Evolutionary conservation across 1,140 invertebrate species (phyloP).

Genomic region (Eumeta japonica): DNA sequence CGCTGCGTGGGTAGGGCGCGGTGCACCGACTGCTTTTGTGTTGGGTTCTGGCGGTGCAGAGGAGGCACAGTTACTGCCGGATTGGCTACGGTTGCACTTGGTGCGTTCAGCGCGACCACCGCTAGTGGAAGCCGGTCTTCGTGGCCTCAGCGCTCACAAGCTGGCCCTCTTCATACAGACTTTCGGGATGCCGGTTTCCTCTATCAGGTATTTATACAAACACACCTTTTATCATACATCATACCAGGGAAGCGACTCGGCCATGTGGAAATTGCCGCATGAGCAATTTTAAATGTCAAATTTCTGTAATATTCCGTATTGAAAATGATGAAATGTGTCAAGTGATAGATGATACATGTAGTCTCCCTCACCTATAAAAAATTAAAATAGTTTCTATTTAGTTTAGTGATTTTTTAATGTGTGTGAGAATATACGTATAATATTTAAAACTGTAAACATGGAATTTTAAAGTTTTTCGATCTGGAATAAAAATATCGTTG

Average conservation of each 20-base stretch:
- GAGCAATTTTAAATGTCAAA: no score
- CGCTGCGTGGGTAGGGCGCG: conserved; percentile 74
- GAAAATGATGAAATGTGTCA: no score
- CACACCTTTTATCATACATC: neutral
- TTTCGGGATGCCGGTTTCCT: conserved; percentile 89
- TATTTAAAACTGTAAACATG: no score
- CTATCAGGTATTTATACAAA: conserved; percentile 65
- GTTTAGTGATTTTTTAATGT: no score
- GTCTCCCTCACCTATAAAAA: no score
- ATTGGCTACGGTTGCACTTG: conserved; percentile 93
- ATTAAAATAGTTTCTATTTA: no score
- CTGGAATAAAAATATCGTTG: no score
- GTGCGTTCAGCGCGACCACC: conserved; percentile 81
- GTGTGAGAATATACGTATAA: no score
- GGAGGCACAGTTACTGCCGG: conserved; percentile 83
- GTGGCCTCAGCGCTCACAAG: conserved; percentile 83
- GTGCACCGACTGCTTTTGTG: conserved; percentile 75
- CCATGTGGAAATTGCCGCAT: no score
- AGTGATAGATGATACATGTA: no score
- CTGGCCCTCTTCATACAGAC: conserved; percentile 95
- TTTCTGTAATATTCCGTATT: no score
- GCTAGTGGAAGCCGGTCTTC: conserved; percentile 82
- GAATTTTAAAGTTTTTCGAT: no score
- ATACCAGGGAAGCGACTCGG: conserved; percentile 20
- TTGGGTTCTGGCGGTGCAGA: conserved; percentile 70